A percentile compares a stretch with the other conserved stretches of the same genome.
These are phyloP conservation scores for Oreochromis grahami DNA, from an alignment of 2,797 vertebrate species.

Conservation along the genomic window DNA sequence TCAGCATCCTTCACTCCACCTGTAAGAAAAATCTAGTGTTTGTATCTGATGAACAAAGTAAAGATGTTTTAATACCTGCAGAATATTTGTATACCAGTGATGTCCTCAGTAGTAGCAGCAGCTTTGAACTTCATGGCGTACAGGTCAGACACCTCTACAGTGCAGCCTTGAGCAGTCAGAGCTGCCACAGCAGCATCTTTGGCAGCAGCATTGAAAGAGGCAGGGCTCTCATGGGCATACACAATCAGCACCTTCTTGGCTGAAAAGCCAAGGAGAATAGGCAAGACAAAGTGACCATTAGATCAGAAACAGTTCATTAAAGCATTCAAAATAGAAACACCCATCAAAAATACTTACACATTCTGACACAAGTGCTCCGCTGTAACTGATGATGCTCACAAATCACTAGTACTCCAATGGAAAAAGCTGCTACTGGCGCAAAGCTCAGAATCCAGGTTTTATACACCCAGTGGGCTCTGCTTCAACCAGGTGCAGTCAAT, in stretches of 20 bases:
- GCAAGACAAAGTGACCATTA: not conserved
- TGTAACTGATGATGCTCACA: fast-evolving
- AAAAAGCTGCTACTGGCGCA: fast-evolving
- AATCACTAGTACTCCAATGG: not conserved
- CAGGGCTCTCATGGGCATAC: slow-evolving; percentile 82
- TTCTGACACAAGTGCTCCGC: not conserved
- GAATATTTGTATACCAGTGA: slow-evolving; percentile 52
- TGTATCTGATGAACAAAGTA: fast-evolving
- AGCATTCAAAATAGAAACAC: fast-evolving
- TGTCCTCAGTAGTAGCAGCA: slow-evolving; percentile 77
- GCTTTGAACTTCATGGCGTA: slow-evolving; percentile 85
- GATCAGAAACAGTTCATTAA: not conserved
- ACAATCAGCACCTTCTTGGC: slow-evolving; percentile 58
- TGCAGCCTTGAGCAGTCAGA: slow-evolving; percentile 72
- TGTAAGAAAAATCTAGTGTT: not conserved
- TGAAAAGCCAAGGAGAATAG: fast-evolving
- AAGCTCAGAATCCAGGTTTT: not conserved
- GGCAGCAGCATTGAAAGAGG: slow-evolving; percentile 79
- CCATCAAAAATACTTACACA: not conserved
- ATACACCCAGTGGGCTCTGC: not conserved
- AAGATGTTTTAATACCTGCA: too few relatives aligned
- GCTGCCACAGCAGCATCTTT: slow-evolving; percentile 74
- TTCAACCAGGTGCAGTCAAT: not conserved
- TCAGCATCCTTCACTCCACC: slow-evolving; percentile 68
- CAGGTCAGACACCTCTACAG: slow-evolving; percentile 79